Conservation (phyloP, 2,113 vertebrate genomes). For the Neogobius melanostomus region DNA sequence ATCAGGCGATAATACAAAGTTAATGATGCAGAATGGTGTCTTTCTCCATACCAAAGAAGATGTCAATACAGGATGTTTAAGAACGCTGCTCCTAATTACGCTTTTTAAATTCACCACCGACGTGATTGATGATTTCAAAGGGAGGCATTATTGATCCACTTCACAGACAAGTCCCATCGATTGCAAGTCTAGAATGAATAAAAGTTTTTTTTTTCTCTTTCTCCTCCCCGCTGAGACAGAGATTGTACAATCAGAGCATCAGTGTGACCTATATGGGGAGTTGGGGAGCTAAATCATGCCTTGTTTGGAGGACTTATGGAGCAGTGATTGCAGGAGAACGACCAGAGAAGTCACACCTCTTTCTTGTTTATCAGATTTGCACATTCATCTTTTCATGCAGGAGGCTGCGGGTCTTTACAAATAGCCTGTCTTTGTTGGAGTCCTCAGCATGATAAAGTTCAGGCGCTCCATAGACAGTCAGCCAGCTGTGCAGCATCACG, state of each 20-base stretch:
- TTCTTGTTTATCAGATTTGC: conserved; percentile 49
- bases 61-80: conserved; percentile 80
- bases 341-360: conserved; percentile 27
- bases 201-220: conserved; percentile 55
- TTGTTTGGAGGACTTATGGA: conserved; percentile 56
- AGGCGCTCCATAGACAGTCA: conserved; percentile 65
- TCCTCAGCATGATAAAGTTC: conserved; percentile 53
- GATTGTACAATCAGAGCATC: conserved; percentile 74
- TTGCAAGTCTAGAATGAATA: conserved; percentile 77
- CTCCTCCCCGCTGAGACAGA: conserved; percentile 64
- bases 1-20: conserved; percentile 82
- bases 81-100: conserved; percentile 79
- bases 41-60: conserved; percentile 77
- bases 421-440: conserved; percentile 45
- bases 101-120: conserved; percentile 78
- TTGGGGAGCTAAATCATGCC: conserved; percentile 70
- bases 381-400: conserved; percentile 55
- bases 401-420: conserved; percentile 57
- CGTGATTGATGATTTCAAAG: conserved; percentile 80
- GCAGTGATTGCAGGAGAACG: conserved; percentile 48
- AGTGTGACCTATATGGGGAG: conserved; percentile 76
- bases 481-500: conserved; percentile 73
- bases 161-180: conserved; percentile 84
- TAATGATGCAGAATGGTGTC: conserved; percentile 82
- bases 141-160: conserved; percentile 80